These are phyloP conservation scores for Chromoteleia sp. DNA, from an alignment of 2,888 invertebrate species.

Conservation along the genomic window DNA sequence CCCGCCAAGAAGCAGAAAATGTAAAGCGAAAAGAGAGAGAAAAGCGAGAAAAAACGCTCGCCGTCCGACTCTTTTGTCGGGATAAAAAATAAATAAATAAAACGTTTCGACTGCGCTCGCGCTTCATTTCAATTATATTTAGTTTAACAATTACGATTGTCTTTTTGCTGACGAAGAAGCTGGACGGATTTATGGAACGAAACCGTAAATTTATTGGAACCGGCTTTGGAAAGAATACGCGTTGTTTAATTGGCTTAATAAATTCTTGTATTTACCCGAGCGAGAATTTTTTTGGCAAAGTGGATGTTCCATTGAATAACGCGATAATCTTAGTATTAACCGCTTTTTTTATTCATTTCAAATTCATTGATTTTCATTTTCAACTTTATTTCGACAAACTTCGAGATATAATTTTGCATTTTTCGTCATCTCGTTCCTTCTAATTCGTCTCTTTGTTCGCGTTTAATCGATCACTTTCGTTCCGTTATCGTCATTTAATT, in stretches of 20 bases:
- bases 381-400: too few relatives aligned
- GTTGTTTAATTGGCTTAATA: neutral
- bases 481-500: too few relatives aligned
- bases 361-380: too few relatives aligned
- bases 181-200: conserved; percentile 26
- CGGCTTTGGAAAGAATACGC: neutral
- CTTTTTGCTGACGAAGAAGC: conserved; percentile 14
- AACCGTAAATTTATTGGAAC: conserved; percentile 15
- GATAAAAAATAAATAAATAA: conserved; percentile 50
- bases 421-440: too few relatives aligned
- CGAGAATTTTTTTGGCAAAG: conserved; percentile 5
- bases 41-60: conserved; percentile 28
- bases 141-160: conserved; percentile 42
- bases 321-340: too few relatives aligned
- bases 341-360: too few relatives aligned
- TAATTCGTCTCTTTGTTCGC: too few relatives aligned
- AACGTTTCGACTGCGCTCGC: conserved; percentile 36
- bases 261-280: neutral
- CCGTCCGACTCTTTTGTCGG: conserved; percentile 2
- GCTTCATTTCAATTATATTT: conserved; percentile 44
- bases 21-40: conserved; percentile 38
- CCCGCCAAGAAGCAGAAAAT: conserved; percentile 52
- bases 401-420: too few relatives aligned
- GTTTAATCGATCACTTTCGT: too few relatives aligned
- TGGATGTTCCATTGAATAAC: too few relatives aligned